Evolutionary conservation across 2,797 vertebrate genomes (phyloP), one percentile per base, ranked within the genome.

Genomic region (Discoglossus pictus): DNA sequence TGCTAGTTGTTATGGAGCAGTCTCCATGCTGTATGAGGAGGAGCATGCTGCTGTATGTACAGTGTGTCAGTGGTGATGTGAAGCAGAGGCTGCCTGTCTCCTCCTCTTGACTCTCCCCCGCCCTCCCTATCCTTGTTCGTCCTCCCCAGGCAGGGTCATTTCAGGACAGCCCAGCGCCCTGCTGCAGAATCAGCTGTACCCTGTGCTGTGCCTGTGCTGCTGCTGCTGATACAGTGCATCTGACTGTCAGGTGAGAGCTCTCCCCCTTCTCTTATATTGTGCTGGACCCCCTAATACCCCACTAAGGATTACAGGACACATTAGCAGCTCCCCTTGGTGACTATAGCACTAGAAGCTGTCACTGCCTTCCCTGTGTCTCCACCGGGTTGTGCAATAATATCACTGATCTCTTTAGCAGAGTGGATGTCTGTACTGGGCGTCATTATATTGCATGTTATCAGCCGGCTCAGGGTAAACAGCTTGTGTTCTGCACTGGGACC

Each of bases 61-160:
- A 64, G 47, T 52, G 53, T 58, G 63, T 58, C 42, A 16, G 23
- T 52, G 31, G 1, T 48, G 51, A 55, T 62, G 66, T 35, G 50
- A 47, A 56, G 67, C 67, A 35, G 43, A 62, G 67, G 67, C 68
- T 36, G 60, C 53, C 6, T 24, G 46, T 25, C 38, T 23, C 42
- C 18, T 52, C 54, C 25, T 52, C 61, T 58, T 60, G 18, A 4
- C 54, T 35, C 65, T 10, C 68, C 54, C 68, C 68, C 68, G 43
- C 68, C 68, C 61, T 51, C 52, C 61, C 68, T 71, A 64, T 71
- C 68, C 68, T 71, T 71, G 68, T 64, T 56, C 60, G 68, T 71
- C 68, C 68, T 71, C 60, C 68, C 68, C 60, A 64, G 53, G 35
- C 52, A 52, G 68, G 61, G 68, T 71, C 68, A 71, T 71, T 35